Percentiles rank a stretch among this genome's conserved stretches.
These are phyloP conservation scores for Columba guinea DNA, from an alignment of 2,797 vertebrate species.

Conservation along the genomic window DNA sequence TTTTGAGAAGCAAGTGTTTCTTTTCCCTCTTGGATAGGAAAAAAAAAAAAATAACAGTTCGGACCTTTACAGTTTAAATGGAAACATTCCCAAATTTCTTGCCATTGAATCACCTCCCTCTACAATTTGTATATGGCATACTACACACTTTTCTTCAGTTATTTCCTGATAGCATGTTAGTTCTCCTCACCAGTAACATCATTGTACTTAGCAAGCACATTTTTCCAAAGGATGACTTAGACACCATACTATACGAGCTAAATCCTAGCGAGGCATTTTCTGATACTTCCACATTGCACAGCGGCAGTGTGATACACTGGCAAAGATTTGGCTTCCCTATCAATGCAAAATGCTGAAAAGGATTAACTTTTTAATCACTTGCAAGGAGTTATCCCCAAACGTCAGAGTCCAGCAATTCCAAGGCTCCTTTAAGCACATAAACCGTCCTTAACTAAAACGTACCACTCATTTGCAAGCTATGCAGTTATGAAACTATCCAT, in stretches of 20 bases:
- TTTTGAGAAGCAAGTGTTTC: slow-evolving; percentile 8
- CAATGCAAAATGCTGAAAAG: not conserved
- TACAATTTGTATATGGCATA: slow-evolving; percentile 65
- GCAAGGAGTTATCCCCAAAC: not conserved
- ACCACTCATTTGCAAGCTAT: not conserved
- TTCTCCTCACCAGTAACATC: slow-evolving; percentile 68
- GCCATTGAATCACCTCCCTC: slow-evolving; percentile 59
- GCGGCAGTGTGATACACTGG: not conserved
- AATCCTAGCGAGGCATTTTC: slow-evolving; percentile 28
- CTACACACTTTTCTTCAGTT: slow-evolving; percentile 67
- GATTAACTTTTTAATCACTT: not conserved
- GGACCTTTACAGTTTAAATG: not conserved
- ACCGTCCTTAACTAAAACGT: not conserved
- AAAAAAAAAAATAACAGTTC: not conserved
- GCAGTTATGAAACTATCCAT: not conserved
- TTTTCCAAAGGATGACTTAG: slow-evolving; percentile 54
- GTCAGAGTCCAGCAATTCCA: not conserved
- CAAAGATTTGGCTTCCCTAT: not conserved
- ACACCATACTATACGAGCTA: not conserved
- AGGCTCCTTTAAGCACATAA: not conserved
- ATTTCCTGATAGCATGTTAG: slow-evolving; percentile 66
- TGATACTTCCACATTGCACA: not conserved
- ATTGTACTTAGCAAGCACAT: slow-evolving; percentile 55
- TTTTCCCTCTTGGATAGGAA: not conserved
- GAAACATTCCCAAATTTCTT: slow-evolving; percentile 41